These are phyloP conservation scores for Scleropages formosus DNA, from an alignment of 2,797 vertebrate species.

Conservation along the genomic window DNA sequence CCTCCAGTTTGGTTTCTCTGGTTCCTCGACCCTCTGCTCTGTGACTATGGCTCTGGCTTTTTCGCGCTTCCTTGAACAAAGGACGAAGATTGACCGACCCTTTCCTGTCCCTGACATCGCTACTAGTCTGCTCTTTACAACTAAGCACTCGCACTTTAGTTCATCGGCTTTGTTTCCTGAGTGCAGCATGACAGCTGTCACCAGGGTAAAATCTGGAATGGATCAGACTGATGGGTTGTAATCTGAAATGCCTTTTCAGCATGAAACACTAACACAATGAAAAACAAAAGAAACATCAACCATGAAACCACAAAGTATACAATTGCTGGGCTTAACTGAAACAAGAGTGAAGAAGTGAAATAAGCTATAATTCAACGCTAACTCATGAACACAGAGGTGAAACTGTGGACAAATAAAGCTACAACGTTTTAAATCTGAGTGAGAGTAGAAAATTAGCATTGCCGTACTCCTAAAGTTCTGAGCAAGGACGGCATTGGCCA, in stretches of 20 bases:
- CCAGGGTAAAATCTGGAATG: slow-evolving; percentile 20
- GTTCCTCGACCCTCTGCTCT: too few species aligned
- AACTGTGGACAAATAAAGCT: background rate
- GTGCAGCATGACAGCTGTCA: too few species aligned
- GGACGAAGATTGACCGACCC: too few species aligned
- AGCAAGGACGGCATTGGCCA: background rate
- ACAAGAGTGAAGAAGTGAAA: background rate
- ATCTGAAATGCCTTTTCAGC: slow-evolving; percentile 13
- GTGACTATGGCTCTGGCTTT: too few species aligned
- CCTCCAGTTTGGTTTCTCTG: too few species aligned
- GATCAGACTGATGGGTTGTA: slow-evolving; percentile 8
- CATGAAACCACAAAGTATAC: too few species aligned
- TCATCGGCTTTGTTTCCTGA: too few species aligned
- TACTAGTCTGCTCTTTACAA: too few species aligned
- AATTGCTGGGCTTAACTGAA: too few species aligned
- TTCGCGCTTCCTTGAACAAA: too few species aligned
- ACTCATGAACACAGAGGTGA: background rate
- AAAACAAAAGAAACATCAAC: background rate
- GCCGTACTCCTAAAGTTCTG: background rate
- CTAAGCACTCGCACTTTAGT: too few species aligned
- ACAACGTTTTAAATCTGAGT: background rate
- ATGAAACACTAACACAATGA: background rate
- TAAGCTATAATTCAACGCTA: background rate
- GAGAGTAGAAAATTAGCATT: background rate
- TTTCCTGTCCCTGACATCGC: too few species aligned